These are phyloP conservation scores for Perognathus longimembris DNA, from an alignment of 2,113 vertebrate genomes.

Conservation along the genomic window DNA sequence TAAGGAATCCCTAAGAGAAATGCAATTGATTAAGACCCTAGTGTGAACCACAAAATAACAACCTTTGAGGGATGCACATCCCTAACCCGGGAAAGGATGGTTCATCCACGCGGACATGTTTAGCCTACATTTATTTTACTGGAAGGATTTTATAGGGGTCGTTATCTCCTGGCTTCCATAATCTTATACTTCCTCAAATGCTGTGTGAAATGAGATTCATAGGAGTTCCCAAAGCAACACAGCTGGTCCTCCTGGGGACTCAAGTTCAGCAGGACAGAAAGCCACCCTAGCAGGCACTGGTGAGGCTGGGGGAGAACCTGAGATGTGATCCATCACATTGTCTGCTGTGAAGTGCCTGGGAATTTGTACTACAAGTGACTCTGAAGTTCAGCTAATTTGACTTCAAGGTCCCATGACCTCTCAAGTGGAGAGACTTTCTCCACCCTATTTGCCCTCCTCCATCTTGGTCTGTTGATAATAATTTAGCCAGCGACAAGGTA, in stretches of 20 bases:
- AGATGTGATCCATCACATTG: conserved; percentile 86
- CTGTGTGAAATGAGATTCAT: conserved; percentile 84
- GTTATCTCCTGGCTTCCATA: conserved; percentile 89
- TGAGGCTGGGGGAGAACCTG: conserved; percentile 65
- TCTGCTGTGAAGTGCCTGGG: conserved; percentile 78
- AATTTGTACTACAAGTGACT: conserved; percentile 81
- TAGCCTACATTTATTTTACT: conserved; percentile 88
- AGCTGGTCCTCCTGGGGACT: conserved; percentile 83
- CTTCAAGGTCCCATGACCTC: conserved; percentile 86
- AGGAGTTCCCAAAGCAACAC: conserved; percentile 68
- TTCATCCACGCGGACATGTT: conserved; percentile 85
- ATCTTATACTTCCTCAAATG: conserved; percentile 86
- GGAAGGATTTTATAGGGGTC: conserved; percentile 85
- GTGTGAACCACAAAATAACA: conserved; percentile 66
- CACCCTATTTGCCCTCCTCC: conserved; percentile 73
- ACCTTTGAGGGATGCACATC: conserved; percentile 65
- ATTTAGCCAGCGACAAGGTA: conserved; percentile 84
- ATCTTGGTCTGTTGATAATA: conserved; percentile 86
- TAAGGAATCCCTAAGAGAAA: conserved; percentile 54
- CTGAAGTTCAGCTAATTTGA: conserved; percentile 86
- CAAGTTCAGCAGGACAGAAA: conserved; percentile 80
- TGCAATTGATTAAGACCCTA: conserved; percentile 40
- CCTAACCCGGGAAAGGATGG: conserved; percentile 74
- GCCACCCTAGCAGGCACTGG: conserved; percentile 70
- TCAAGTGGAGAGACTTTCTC: conserved; percentile 83